Base-by-base conservation (phyloP, 2,888 invertebrate species). In the Amaurobius ferox region DNA sequence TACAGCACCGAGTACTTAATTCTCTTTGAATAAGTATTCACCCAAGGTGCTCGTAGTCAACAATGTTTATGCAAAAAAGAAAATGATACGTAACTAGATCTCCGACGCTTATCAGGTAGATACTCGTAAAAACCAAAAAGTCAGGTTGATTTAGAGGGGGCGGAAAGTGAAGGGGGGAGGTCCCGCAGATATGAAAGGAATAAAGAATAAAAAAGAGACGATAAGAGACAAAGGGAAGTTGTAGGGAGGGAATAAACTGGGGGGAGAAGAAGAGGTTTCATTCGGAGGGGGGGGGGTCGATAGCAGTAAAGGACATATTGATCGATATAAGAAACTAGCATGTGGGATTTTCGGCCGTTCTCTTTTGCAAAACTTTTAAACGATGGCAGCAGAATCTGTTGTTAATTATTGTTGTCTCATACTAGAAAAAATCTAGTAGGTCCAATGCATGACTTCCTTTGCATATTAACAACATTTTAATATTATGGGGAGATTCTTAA, bases 51-150 rank as follows among this genome's bases (percentile, higher is more conserved):
- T n/a, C 16, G 2, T 44, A 9, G 6, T 2, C 44, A 44, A 9
- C 9, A 44, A 44, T 13, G 2, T 13, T 13, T 2, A 44, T 44
- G 44, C 2, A 16, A 55, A 23, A 55, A 23, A 23, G 11, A 55
- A 23, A 55, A 23, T 23, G 23, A 55, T 5, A 55, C 1, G 23
- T 19, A 23, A 23, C 23, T 3, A n/a, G 55, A 55, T 55, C 23
- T 1, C 23, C 23, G 2, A 55, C 11, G 11, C 23, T 23, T 3
- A 23, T 55, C 55, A 55, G 55, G 55, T 55, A 23, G 55, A 55
- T 55, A 35, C 35, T 35, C 35, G 9, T 55, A 55, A 55, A 44
- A 55, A 55, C 55, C 55, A 55, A 23, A 23, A 55, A 55, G 55
- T 55, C 55, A 55, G 55, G 55, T 55, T 55, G 19, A 55, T 55